Base-by-base conservation (phyloP, 2,113 vertebrate species). In the Nannobrachium achirus region DNA sequence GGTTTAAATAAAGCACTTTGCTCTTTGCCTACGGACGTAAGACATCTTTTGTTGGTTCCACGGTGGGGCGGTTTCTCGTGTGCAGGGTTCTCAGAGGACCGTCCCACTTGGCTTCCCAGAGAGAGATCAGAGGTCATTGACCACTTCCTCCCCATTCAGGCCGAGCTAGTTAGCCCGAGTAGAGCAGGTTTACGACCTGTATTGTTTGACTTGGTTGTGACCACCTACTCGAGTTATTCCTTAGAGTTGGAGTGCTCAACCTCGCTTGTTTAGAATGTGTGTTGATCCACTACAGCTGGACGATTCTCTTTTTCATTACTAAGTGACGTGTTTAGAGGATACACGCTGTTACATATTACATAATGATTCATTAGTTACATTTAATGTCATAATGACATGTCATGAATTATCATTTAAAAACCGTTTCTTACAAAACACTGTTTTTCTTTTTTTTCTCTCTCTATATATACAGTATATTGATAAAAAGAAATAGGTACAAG, bases 1-100 rank as follows among this genome's bases (percentile, higher is more conserved):
- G 64, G 86, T 83, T 33, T 87, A 86, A 82, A 88, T 89, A 81
- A 86, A 88, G 86, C 80, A 9, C 80, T 72, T 62, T 81, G 85
- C 80, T 86, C 88, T 88, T 83, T 83, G 71, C 84, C 79, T 70
- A 66, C 70, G 76, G 75, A 71, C 49, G 67, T 76, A 53, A 67
- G 63, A 56, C 50, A 59, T 53, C 63, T 70, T 80, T 79, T 78
- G 79, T 86, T 65, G 61, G 77, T 62, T n/a, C 53, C 3, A 41
- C 14, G 57, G 66, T 10, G 68, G 86, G 78, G 80, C 63, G 68
- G 79, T 63, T 83, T 81, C 63, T 78, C 15, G 42, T 79, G 74
- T 70, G 38, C 19, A 71, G 68, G 50, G 68, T 38, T 78, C 66
- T 75, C 25, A 44, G 68, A 79, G 63, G 44, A 18, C 38, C 8